These are phyloP conservation scores for Eunapius fragilis DNA, from an alignment of 37 sponge, comb jelly and placozoan species.

Conservation along the genomic window DNA sequence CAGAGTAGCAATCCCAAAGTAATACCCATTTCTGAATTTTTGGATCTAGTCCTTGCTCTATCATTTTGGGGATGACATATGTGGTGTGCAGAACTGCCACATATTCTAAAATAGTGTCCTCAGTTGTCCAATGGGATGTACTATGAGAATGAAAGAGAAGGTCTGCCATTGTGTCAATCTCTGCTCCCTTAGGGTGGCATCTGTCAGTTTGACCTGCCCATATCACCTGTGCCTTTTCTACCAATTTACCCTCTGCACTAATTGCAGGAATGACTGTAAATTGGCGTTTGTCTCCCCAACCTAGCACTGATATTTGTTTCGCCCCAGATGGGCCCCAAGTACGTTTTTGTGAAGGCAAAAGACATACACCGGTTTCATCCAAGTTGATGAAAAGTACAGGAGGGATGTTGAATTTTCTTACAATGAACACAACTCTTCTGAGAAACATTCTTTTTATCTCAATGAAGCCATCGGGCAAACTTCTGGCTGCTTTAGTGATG, in stretches of 20 bases:
- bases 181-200: background rate
- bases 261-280: background rate
- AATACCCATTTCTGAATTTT: background rate
- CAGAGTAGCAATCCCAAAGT: background rate
- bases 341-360: background rate
- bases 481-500: too few species aligned
- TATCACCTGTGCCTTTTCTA: background rate
- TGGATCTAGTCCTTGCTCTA: background rate
- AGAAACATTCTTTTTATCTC: background rate
- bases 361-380: background rate
- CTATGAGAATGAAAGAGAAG: background rate
- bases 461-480: too few species aligned
- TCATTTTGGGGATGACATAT: background rate
- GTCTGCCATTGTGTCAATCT: background rate
- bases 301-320: background rate
- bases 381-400: background rate
- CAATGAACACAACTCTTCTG: background rate
- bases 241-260: background rate
- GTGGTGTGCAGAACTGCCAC: background rate
- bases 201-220: background rate
- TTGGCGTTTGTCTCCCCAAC: background rate
- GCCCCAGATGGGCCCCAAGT: slow-evolving; percentile 12
- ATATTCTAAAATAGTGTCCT: background rate
- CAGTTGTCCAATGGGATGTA: background rate
- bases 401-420: background rate